Base-by-base conservation (phyloP, 2,888 invertebrate genomes). In the Chrysodeixis includens region DNA sequence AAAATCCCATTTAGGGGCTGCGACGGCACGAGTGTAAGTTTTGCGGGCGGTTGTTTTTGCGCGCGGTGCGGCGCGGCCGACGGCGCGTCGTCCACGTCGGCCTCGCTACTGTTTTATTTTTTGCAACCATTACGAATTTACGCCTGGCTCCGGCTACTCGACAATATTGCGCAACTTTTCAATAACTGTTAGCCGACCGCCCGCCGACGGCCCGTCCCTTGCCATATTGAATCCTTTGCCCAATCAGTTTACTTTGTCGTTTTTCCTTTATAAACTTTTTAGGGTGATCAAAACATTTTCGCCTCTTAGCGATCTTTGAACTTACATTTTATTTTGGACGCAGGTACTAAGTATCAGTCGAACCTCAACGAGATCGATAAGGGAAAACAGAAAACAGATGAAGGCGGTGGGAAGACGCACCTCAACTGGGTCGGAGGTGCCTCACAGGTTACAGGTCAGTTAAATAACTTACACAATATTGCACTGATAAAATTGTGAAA, bases 351-450 rank as follows among this genome's bases (percentile, higher is more conserved):
- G 90, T 97, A 97, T 90, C 97, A 97, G 92, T 97, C 97, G 77
- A 96, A 96, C 87, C 92, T 97, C 87, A 97, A 97, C 90, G 97
- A 97, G 92, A 97, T 97, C 88, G 97, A 97, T 90, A 97, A 97
- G 92, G 97, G 97, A 60, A 97, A 97, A 91, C 97, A 97, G 90
- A 97, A 97, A 92, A 96, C 97, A 66, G 95, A 95, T 84, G 96
- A 96, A 83, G 95, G 95, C 56, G 93, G 95, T 65, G 93, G 95
- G 82, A 95, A 95, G 84, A 90, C 92, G 75, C 93, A 94, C 80
- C 92, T 95, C 83, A 95, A 95, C 88, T 96, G 96, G 95, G 95
- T 95, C 71, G 93, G 93, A 66, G 93, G 93, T 68, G 93, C 93
- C 71, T 93, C 94, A 71, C 93, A 93, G 76, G 93, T 93, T 79